Evolutionary conservation across 2,888 invertebrate species (phyloP).

Genomic region (Zygaena filipendulae): DNA sequence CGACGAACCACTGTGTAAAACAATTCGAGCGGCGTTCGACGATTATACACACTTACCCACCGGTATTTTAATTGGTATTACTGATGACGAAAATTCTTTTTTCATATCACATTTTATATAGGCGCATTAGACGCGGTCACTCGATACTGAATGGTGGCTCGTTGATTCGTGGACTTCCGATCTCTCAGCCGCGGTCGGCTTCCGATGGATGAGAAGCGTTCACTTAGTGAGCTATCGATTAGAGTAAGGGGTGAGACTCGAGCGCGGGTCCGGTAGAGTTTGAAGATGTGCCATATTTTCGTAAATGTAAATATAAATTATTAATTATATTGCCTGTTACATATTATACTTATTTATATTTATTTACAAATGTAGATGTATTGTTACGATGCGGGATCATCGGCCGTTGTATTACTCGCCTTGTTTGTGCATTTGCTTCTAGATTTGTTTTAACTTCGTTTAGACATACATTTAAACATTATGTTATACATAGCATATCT

Average conservation of each 20-base stretch:
- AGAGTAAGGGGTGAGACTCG: constrained; percentile 13
- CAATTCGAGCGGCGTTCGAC: constrained; percentile 4
- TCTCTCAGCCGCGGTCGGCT: no score
- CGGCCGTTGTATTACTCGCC: constrained; percentile 12
- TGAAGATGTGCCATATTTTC: constrained; percentile 67
- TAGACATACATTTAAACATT: no score
- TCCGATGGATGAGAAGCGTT: no score
- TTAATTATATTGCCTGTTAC: constrained; percentile 48
- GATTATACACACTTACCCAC: constrained; percentile 56
- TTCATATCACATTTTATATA: no score
- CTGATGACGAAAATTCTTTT: constrained; percentile 45
- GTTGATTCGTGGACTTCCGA: no score
- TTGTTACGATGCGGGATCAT: constrained; percentile 19
- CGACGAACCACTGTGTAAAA: constrained; percentile 8
- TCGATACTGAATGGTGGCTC: no score
- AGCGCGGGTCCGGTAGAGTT: constrained; percentile 18
- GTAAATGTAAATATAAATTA: constrained; percentile 66
- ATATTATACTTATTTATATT: no score
- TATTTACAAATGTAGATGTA: constrained; percentile 51
- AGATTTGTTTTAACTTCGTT: constrained; percentile 44
- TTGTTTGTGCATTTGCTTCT: constrained; percentile 63
- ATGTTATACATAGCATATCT: no score
- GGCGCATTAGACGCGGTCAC: constrained; percentile 28
- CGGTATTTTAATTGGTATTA: constrained; percentile 68
- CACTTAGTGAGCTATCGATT: no score